Conservation (phyloP, 2,797 vertebrate species). For the Margarornis squamiger region DNA sequence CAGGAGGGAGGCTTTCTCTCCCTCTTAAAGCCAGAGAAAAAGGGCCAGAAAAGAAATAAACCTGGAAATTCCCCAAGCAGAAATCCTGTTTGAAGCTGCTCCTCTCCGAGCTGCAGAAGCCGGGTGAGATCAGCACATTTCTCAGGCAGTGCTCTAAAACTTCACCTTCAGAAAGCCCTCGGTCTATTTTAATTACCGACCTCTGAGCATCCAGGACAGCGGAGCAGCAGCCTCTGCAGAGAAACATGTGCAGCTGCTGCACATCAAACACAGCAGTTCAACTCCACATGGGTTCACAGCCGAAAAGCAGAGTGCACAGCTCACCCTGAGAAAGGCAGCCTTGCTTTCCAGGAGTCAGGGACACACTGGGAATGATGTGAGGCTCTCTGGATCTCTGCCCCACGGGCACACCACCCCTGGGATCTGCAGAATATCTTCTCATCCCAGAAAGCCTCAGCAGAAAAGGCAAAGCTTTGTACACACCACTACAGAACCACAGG, state of each 20-base stretch:
- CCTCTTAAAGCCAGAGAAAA: background rate
- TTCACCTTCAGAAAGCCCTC: conserved; percentile 34
- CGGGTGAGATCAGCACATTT: background rate
- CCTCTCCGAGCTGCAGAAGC: background rate
- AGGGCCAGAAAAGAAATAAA: background rate
- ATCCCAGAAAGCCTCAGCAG: background rate
- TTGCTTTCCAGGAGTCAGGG: background rate
- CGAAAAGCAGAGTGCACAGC: background rate
- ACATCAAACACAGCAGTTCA: background rate
- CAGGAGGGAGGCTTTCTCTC: background rate
- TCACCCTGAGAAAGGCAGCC: background rate
- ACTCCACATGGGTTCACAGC: rapidly evolving
- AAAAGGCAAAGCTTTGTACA: background rate
- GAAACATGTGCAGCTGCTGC: background rate
- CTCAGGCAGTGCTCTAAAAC: background rate
- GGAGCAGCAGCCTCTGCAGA: background rate
- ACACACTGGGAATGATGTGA: rapidly evolving
- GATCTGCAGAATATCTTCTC: background rate
- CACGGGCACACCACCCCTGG: rapidly evolving
- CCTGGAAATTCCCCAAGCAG: background rate
- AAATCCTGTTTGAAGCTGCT: background rate
- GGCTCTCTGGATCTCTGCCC: background rate
- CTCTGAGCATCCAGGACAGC: background rate
- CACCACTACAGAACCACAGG: background rate
- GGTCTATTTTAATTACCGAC: background rate